Evolutionary conservation across 2,797 vertebrate genomes (phyloP).

Genomic region (Acipenser ruthenus): DNA sequence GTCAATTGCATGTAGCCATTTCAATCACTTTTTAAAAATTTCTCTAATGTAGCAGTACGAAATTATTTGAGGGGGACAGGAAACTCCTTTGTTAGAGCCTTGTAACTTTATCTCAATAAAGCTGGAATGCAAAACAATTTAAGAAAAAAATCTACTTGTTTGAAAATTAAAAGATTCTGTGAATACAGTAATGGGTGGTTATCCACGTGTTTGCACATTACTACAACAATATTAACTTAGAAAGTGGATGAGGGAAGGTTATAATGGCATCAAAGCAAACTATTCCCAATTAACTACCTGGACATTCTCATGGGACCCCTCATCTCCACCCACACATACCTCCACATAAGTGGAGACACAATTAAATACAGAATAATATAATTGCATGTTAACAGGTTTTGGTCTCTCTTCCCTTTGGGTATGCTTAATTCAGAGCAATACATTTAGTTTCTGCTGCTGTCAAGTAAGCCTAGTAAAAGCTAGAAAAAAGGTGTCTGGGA

Average conservation of each 20-base stretch:
- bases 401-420: constrained; percentile 31
- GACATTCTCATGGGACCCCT: constrained; percentile 5
- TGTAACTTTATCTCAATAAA: too few relatives aligned
- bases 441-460: constrained; percentile 41
- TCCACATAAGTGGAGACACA: constrained; percentile 24
- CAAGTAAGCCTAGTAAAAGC: constrained; percentile 33
- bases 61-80: too few relatives aligned
- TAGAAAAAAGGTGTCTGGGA: constrained; percentile 14
- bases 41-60: too few relatives aligned
- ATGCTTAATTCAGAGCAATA: constrained; percentile 43
- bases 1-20: too few relatives aligned
- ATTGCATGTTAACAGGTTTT: constrained; percentile 38
- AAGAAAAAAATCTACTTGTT: background rate
- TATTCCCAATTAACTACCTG: constrained; percentile 23
- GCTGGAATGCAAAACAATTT: too few relatives aligned
- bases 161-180: background rate
- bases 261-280: constrained; percentile 15
- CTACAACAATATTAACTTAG: constrained; percentile 17
- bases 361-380: constrained; percentile 32
- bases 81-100: too few relatives aligned
- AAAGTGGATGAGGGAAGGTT: constrained; percentile 4
- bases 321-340: constrained; percentile 1
- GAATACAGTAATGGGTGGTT: background rate
- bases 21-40: too few relatives aligned
- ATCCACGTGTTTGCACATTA: background rate